These are phyloP conservation scores for Larimichthys crocea DNA, from an alignment of 2,113 vertebrate genomes.

Conservation along the genomic window DNA sequence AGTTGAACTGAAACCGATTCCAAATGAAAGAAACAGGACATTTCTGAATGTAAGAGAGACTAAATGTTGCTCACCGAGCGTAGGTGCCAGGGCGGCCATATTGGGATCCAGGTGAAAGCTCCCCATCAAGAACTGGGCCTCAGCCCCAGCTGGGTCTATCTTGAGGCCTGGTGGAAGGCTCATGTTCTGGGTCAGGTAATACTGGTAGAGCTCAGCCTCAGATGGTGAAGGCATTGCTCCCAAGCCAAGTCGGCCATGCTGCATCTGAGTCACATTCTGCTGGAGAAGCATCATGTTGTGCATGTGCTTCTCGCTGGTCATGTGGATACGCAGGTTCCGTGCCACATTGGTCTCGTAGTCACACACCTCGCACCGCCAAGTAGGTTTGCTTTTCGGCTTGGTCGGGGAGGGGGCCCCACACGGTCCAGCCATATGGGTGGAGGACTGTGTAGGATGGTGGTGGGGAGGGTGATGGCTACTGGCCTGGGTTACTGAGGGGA, in stretches of 20 bases:
- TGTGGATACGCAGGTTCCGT: conserved; percentile 98
- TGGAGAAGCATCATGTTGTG: conserved; percentile 99
- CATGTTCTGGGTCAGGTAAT: conserved; percentile 98
- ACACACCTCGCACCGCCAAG: conserved; percentile 98
- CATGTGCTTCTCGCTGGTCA: conserved; percentile 99
- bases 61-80: conserved; percentile 89
- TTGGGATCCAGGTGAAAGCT: conserved; percentile 95
- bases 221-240: conserved; percentile 93
- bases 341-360: conserved; percentile 99
- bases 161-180: conserved; percentile 92
- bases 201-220: conserved; percentile 98
- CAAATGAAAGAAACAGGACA: not conserved
- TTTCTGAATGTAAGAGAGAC: not conserved
- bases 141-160: conserved; percentile 90
- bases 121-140: conserved; percentile 94
- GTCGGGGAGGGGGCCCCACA: conserved; percentile 96
- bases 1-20: not conserved
- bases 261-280: conserved; percentile 97
- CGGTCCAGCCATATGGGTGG: conserved; percentile 88
- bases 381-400: conserved; percentile 98
- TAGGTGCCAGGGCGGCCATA: conserved; percentile 90
- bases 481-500: conserved; percentile 85
- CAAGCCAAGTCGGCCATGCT: conserved; percentile 92
- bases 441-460: conserved; percentile 85
- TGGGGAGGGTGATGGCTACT: conserved; percentile 85